Conservation (phyloP, 2,113 vertebrate species). For the Hepsetus odoe region DNA sequence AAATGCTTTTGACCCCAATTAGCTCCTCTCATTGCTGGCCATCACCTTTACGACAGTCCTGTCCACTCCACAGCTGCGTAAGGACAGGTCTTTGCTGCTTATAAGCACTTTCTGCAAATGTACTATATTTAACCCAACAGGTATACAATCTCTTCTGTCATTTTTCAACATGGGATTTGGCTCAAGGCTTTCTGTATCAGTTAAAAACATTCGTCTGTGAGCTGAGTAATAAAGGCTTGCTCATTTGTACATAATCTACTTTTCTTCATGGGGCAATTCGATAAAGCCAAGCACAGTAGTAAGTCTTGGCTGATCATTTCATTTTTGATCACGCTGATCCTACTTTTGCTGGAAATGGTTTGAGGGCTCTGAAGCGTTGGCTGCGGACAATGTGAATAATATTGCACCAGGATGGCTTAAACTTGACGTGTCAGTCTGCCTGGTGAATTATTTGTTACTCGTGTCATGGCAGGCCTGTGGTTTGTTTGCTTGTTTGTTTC, state of each 20-base stretch:
- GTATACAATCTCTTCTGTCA: neutral
- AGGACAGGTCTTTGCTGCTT: slow-evolving; percentile 34
- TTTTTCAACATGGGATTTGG: neutral
- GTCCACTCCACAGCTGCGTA: slow-evolving; percentile 17
- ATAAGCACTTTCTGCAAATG: slow-evolving; percentile 10
- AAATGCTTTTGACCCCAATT: slow-evolving; percentile 76
- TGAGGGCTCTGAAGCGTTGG: neutral
- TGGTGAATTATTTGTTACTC: neutral
- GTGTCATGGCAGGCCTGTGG: neutral
- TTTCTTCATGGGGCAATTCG: neutral
- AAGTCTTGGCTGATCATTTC: neutral
- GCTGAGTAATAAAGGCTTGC: neutral
- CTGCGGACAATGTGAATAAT: neutral
- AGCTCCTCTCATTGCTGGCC: slow-evolving; percentile 59
- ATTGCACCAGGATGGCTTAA: neutral
- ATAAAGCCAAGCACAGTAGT: neutral
- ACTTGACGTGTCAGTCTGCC: neutral
- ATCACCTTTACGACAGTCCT: slow-evolving; percentile 44
- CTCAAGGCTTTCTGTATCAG: neutral
- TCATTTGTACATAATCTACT: neutral
- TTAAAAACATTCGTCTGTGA: neutral
- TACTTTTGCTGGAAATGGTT: neutral
- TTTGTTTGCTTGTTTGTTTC: slow-evolving; percentile 30
- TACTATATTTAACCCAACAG: slow-evolving; percentile 15
- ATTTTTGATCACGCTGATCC: neutral